Percentiles rank a stretch among this genome's conserved stretches.
Conservation (phyloP, 2,113 vertebrate genomes). For the Albula goreensis region DNA sequence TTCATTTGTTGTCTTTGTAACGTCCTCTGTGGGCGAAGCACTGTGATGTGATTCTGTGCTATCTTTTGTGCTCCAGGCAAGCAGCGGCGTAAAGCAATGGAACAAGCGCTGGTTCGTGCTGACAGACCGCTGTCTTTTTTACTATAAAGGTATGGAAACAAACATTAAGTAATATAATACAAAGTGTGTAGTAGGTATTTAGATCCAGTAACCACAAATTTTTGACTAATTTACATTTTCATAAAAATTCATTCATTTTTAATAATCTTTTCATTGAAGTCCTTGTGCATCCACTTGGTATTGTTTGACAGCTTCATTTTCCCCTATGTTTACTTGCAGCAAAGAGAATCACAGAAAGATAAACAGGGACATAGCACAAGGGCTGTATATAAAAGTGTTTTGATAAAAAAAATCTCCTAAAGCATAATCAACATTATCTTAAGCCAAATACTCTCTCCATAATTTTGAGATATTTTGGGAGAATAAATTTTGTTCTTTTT, state of each 20-base stretch:
- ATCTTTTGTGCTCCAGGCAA: constrained; percentile 73
- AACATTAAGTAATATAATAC: not conserved
- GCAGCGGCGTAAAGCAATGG: constrained; percentile 94
- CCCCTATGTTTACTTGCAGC: not conserved
- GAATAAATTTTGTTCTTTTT: no score
- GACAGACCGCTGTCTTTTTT: constrained; percentile 92
- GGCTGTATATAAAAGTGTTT: not conserved
- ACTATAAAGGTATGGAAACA: constrained; percentile 85
- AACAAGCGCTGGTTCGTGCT: constrained; percentile 96
- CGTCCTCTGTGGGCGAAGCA: not conserved
- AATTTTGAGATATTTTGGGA: no score
- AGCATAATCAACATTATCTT: not conserved
- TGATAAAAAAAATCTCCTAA: not conserved
- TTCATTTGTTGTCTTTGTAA: not conserved
- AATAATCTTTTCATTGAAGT: no score
- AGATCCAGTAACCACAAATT: not conserved
- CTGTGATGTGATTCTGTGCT: not conserved
- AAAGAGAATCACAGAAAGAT: not conserved
- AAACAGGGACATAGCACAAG: not conserved
- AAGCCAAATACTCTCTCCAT: not conserved
- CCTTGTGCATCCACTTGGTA: not conserved
- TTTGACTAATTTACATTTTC: not conserved
- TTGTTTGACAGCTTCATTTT: not conserved
- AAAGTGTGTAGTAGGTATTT: not conserved
- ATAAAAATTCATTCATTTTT: no score